phyloP scores from a whole-genome alignment of 1,140 invertebrate species.

The Lepidurus packardi region DNA sequence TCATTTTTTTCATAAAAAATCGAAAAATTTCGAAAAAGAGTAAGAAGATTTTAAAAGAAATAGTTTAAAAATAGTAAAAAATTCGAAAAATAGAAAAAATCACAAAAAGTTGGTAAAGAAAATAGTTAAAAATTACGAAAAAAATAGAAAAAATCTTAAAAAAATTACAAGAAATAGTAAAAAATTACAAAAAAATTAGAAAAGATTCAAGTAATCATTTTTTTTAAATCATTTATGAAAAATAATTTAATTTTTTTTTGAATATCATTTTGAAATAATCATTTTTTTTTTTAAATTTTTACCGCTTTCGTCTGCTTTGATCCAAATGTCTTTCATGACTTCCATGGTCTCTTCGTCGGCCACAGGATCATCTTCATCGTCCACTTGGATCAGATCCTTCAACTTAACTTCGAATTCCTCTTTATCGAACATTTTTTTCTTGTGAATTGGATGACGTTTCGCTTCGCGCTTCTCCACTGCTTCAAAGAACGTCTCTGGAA shows the following conservation, averaged over 20 bases:
- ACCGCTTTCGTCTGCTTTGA: conserved; percentile 73
- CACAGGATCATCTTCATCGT: conserved; percentile 44
- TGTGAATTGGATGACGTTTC: conserved; percentile 54
- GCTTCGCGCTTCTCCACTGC: conserved; percentile 41
- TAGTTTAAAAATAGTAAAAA: too few relatives aligned
- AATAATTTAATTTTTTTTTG: too few relatives aligned
- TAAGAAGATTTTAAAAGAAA: too few relatives aligned
- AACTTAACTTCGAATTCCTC: conserved; percentile 34
- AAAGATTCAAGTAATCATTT: not conserved
- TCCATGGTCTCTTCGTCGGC: conserved; percentile 67
- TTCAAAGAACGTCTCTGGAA: conserved; percentile 42
- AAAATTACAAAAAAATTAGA: not conserved
- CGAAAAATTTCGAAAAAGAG: too few relatives aligned
- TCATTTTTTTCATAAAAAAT: too few relatives aligned
- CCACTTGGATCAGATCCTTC: conserved; percentile 40
- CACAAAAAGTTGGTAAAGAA: not conserved
- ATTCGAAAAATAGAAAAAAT: conserved; percentile 33
- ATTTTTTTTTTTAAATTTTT: too few relatives aligned
- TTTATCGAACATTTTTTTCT: not conserved
- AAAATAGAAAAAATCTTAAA: conserved; percentile 31
- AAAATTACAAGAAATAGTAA: not conserved
- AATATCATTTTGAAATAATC: too few relatives aligned
- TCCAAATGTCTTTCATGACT: conserved; percentile 71
- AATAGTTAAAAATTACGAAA: not conserved
- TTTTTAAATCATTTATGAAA: too few relatives aligned